A percentile compares a stretch with the other conserved stretches of the same genome.
phyloP scores from a whole-genome alignment of 2,113 vertebrate species.

The Anoura caudifer region DNA sequence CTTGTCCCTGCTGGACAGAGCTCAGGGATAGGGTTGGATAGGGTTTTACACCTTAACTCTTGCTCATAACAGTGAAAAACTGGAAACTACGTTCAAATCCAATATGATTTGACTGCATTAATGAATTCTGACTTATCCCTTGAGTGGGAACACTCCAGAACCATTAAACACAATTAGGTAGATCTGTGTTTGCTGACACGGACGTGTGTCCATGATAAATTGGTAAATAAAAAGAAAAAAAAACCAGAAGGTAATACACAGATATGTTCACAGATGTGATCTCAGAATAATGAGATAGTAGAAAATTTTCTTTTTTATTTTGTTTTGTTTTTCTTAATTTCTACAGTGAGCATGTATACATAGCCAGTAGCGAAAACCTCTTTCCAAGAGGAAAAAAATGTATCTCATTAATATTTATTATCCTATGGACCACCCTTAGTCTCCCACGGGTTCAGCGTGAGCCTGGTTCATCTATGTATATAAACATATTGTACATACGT shows the following conservation, averaged over 20 bases:
- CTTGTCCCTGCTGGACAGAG: not conserved
- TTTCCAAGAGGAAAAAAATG: not conserved
- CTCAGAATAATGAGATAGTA: not conserved
- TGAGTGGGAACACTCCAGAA: not conserved
- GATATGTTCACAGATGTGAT: not conserved
- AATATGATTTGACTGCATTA: not conserved
- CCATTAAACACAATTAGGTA: slow-evolving; percentile 33
- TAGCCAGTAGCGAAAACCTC: not conserved
- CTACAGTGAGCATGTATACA: not conserved
- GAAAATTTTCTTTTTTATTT: not conserved
- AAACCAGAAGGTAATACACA: not conserved
- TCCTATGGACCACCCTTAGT: not conserved
- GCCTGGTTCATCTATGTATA: not conserved
- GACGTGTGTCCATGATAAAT: not conserved
- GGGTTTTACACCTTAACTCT: not conserved
- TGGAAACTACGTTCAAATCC: not conserved
- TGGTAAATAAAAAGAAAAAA: not conserved
- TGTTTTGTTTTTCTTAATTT: not conserved
- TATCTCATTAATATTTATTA: not conserved
- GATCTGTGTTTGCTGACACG: not conserved
- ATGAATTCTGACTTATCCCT: not conserved
- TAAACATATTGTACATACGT: not conserved
- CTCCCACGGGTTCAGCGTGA: not conserved
- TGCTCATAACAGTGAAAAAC: slow-evolving; percentile 23
- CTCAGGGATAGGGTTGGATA: too few relatives aligned